These are phyloP conservation scores for Pituophis catenifer DNA, from an alignment of 2,113 vertebrate species.

Conservation along the genomic window DNA sequence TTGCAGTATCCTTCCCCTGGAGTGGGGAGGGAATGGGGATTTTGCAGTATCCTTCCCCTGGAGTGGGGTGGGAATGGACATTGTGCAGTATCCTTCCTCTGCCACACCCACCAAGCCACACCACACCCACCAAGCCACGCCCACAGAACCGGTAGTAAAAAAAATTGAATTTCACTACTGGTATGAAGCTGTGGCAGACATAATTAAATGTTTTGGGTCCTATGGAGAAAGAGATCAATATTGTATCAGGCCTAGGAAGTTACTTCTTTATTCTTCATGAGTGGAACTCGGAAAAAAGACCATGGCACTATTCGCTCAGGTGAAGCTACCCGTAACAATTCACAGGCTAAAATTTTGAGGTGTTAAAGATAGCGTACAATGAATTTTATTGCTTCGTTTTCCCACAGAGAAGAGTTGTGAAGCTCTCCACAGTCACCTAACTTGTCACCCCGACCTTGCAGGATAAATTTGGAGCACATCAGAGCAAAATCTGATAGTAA, in stretches of 20 bases:
- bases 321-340: not conserved
- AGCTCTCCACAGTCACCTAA: not conserved
- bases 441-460: not conserved
- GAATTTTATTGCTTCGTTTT: not conserved
- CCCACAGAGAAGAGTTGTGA: not conserved
- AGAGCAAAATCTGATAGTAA: not conserved
- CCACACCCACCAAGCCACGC: too few species aligned
- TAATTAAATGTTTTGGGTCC: not conserved
- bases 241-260: not conserved
- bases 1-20: too few species aligned
- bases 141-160: too few species aligned
- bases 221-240: not conserved
- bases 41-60: too few species aligned
- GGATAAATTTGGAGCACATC: slow-evolving; percentile 3
- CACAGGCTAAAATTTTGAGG: not conserved
- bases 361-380: not conserved
- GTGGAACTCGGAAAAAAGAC: not conserved
- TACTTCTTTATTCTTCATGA: not conserved
- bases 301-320: not conserved
- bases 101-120: too few species aligned
- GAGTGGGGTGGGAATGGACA: too few species aligned
- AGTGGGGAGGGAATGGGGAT: too few species aligned
- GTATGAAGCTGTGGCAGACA: not conserved
- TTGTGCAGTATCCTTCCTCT: too few species aligned
- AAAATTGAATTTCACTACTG: too few species aligned